These are phyloP conservation scores for Pharmacophagus antenor DNA, from an alignment of 2,888 invertebrate genomes.

Conservation along the genomic window DNA sequence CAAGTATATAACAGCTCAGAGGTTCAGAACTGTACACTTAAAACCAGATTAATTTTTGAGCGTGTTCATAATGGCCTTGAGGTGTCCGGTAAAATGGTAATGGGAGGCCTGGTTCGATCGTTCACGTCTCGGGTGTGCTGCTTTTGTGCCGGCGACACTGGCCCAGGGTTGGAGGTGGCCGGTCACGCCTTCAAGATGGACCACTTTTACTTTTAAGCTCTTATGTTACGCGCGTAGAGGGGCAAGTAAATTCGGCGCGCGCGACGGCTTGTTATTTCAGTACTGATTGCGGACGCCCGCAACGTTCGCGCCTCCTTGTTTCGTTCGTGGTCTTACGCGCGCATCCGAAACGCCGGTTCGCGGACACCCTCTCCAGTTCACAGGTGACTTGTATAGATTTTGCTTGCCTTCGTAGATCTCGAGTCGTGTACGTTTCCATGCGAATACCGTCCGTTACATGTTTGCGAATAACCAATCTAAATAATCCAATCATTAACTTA, in stretches of 20 bases:
- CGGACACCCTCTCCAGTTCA: conserved; percentile 28
- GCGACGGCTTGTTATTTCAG: conserved; percentile 38
- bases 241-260: conserved; percentile 37
- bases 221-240: conserved; percentile 39
- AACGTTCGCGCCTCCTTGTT: conserved; percentile 48
- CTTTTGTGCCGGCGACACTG: conserved; percentile 37
- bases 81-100: conserved; percentile 5
- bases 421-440: neutral
- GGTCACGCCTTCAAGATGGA: conserved; percentile 67
- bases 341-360: conserved; percentile 40
- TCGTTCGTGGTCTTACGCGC: conserved; percentile 43
- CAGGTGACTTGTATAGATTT: conserved; percentile 28
- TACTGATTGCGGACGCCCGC: conserved; percentile 50
- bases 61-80: conserved; percentile 18
- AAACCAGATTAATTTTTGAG: conserved; percentile 3
- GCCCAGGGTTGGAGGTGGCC: conserved; percentile 52
- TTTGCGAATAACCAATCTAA: neutral
- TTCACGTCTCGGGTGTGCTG: neutral
- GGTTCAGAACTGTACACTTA: neutral
- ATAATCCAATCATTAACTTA: neutral
- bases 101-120: neutral
- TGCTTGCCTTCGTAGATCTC: conserved; percentile 6
- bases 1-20: neutral
- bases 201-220: conserved; percentile 75
- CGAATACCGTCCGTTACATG: neutral